phyloP scores from a whole-genome alignment of 2,888 invertebrate genomes.

The Embidobia sp. region DNA sequence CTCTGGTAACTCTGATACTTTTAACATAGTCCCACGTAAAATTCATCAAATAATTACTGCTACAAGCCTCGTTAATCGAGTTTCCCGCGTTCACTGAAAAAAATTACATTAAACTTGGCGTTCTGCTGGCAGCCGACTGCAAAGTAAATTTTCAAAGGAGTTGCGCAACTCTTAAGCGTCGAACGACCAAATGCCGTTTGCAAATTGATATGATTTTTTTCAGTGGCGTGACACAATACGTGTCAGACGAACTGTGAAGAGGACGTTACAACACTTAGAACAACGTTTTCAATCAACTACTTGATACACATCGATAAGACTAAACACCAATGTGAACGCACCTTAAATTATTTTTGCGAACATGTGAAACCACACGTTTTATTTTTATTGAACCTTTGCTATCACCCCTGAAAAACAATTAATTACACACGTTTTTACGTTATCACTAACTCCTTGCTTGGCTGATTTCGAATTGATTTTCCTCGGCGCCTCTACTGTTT shows the following conservation, averaged over 20 bases:
- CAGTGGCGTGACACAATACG: no score
- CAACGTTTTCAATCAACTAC: slow-evolving; percentile 29
- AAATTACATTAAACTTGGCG: no score
- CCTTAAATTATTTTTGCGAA: slow-evolving; percentile 62
- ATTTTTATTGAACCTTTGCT: slow-evolving; percentile 62
- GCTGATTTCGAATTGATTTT: slow-evolving; percentile 61
- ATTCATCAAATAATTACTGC: not conserved
- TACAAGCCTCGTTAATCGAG: no score
- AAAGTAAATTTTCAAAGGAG: no score
- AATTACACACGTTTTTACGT: slow-evolving; percentile 54
- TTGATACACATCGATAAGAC: slow-evolving; percentile 41
- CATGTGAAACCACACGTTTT: slow-evolving; percentile 57
- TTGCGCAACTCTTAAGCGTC: no score
- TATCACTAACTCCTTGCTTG: slow-evolving; percentile 13
- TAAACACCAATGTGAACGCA: slow-evolving; percentile 52
- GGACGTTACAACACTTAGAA: slow-evolving; percentile 15
- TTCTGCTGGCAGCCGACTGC: no score
- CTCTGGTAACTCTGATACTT: no score
- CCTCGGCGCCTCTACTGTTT: not conserved
- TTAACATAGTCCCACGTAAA: not conserved
- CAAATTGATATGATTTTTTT: not conserved
- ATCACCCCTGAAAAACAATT: slow-evolving; percentile 62
- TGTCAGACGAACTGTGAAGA: no score
- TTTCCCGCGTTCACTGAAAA: not conserved
- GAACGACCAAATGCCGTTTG: no score